These are phyloP conservation scores for Invenusta paracnida DNA, from an alignment of 2,888 invertebrate genomes.

Conservation along the genomic window DNA sequence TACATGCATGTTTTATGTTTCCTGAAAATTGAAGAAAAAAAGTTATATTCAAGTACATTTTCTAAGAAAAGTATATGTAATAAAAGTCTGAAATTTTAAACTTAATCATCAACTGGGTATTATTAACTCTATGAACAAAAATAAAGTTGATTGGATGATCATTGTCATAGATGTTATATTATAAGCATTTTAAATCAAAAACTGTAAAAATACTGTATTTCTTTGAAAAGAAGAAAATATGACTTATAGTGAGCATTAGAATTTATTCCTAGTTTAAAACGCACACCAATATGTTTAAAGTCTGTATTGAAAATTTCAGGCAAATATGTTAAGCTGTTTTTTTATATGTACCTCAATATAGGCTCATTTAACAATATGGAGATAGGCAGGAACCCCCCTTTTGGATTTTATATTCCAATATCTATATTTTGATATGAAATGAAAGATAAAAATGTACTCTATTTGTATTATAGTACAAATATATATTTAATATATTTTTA, in stretches of 20 bases:
- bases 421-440: no score
- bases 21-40: no score
- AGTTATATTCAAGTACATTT: no score
- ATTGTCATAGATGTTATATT: not conserved
- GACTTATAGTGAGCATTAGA: not conserved
- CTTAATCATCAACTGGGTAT: no score
- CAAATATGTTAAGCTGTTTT: not conserved
- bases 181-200: not conserved
- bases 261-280: not conserved
- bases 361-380: not conserved
- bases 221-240: not conserved
- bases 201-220: not conserved
- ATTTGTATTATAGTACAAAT: no score
- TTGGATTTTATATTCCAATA: no score
- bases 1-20: no score
- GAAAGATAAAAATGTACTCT: no score
- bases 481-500: no score
- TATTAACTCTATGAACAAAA: not conserved
- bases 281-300: not conserved
- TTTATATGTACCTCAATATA: not conserved
- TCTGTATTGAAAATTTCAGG: not conserved
- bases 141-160: not conserved
- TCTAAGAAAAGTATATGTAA: no score
- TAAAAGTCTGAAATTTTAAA: no score
- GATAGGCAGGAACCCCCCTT: not conserved